Evolutionary conservation across 2,113 vertebrate species (phyloP), one percentile per base, ranked within the genome.

Genomic region (Engystomops pustulosus): DNA sequence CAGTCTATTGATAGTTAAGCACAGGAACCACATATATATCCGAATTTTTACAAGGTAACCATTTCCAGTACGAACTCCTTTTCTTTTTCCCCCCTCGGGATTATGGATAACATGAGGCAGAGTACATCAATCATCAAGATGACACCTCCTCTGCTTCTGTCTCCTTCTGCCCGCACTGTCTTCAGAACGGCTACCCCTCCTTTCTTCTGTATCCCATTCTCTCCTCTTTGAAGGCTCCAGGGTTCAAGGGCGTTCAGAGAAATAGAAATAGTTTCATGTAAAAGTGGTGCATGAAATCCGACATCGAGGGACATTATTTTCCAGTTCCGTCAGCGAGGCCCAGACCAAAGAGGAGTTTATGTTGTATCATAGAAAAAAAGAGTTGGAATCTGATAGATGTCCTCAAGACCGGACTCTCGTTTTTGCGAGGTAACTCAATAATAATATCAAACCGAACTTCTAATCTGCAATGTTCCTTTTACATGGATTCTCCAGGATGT

Each of bases 261-360:
- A 62, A 23, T 45, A 7, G 38, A 72, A 45, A 44, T 47, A 14
- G 69, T 44, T 72, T 47, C 44, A 72, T 72, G 69, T 47, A 44
- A 47, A 72, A 72, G n/a, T 72, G 23, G 69, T 72, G 38, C 69
- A 72, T 72, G 69, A 45, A 45, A 47, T 71, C 41, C 38, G 8
- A 25, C 38, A 27, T 10, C 8, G 69, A 25, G n/a, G 41, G 69
- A 47, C 69, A 25, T 72, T 72, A n/a, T 45, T 3, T 72, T 72
- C n/a, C 15, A 45, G 11, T 23, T 47, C 4, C 47, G 3, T 47
- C 12, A 17, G 38, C n/a, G 47, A 25, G 25, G 44, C 41, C 41
- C n/a, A 25, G 69, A 27, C n/a, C 8, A 45, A 25, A 30, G 38
- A 41, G 5, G 12, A 25, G 55, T 55, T 3, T n/a, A 60, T 60